phyloP scores from a whole-genome alignment of 2,113 vertebrate species.

The Sander lucioperca region DNA sequence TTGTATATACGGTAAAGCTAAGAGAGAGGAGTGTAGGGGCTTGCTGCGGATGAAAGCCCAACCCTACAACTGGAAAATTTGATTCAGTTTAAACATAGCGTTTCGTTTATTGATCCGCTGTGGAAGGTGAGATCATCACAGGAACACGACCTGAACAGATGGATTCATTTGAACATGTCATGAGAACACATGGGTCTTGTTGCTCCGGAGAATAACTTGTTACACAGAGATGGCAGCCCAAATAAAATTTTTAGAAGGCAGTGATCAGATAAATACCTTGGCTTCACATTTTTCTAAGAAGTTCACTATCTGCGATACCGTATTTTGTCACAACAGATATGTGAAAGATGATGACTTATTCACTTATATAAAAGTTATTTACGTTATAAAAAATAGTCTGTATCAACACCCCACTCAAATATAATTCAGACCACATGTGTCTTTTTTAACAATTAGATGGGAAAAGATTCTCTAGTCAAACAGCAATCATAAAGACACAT shows the following conservation, averaged over 20 bases:
- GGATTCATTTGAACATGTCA: slow-evolving; percentile 81
- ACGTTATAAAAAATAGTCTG: not conserved
- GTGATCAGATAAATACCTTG: slow-evolving; percentile 40
- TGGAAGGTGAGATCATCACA: slow-evolving; percentile 75
- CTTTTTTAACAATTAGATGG: not conserved
- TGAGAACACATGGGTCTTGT: slow-evolving; percentile 79
- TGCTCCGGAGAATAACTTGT: slow-evolving; percentile 71
- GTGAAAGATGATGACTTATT: not conserved
- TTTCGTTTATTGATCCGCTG: slow-evolving; percentile 86
- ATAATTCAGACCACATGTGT: slow-evolving; percentile 3
- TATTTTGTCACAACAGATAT: slow-evolving; percentile 10
- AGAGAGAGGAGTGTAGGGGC: slow-evolving; percentile 73
- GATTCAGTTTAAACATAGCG: slow-evolving; percentile 87
- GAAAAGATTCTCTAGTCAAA: slow-evolving; percentile 16
- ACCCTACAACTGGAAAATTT: slow-evolving; percentile 86
- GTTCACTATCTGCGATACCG: slow-evolving; percentile 23
- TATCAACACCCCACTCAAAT: not conserved
- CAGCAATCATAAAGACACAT: slow-evolving; percentile 27
- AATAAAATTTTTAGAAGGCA: slow-evolving; percentile 59
- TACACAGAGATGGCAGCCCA: slow-evolving; percentile 51
- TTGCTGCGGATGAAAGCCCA: slow-evolving; percentile 79
- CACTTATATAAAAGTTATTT: not conserved
- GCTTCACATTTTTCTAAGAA: slow-evolving; percentile 18
- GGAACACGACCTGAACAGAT: slow-evolving; percentile 81
- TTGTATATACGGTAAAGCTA: slow-evolving; percentile 86